phyloP scores from a whole-genome alignment of 2,797 vertebrate species.

The Acridotheres tristis region DNA sequence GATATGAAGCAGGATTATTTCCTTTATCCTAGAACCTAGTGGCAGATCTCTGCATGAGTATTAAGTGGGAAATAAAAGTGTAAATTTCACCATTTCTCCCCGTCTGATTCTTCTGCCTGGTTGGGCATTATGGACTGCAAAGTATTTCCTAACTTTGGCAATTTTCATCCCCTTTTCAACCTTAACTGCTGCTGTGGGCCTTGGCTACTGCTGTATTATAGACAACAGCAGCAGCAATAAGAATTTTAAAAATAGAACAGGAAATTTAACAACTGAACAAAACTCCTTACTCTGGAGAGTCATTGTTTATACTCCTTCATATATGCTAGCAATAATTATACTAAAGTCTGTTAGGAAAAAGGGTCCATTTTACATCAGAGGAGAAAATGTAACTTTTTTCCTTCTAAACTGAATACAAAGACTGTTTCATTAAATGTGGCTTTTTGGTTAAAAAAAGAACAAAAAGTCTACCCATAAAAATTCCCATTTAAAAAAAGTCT shows the following conservation, averaged over 20 bases:
- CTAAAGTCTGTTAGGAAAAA: constrained; percentile 10
- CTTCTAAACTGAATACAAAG: constrained; percentile 26
- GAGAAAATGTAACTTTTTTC: not conserved
- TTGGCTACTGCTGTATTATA: constrained; percentile 21
- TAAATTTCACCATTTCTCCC: not conserved
- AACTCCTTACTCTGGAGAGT: not conserved
- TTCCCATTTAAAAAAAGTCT: not conserved
- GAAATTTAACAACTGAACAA: constrained; percentile 26
- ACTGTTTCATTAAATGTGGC: constrained; percentile 37
- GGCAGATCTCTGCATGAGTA: not conserved
- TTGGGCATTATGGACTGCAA: not conserved
- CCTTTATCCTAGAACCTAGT: not conserved
- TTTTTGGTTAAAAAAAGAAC: constrained; percentile 38
- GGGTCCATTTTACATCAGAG: not conserved
- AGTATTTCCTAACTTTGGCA: not conserved
- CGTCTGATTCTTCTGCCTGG: not conserved
- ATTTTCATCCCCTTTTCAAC: constrained; percentile 8
- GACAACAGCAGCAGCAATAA: not conserved
- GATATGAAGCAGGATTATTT: not conserved
- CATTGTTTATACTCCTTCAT: constrained; percentile 38
- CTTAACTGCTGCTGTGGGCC: not conserved
- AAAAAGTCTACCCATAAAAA: constrained; percentile 43
- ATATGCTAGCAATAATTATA: constrained; percentile 35
- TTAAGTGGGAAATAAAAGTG: not conserved
- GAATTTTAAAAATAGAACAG: constrained; percentile 45